Percentiles rank a stretch among this genome's conserved stretches.
phyloP scores from a whole-genome alignment of 92 coral and sea anemone genomes.

The Epizoanthus illoricatus region DNA sequence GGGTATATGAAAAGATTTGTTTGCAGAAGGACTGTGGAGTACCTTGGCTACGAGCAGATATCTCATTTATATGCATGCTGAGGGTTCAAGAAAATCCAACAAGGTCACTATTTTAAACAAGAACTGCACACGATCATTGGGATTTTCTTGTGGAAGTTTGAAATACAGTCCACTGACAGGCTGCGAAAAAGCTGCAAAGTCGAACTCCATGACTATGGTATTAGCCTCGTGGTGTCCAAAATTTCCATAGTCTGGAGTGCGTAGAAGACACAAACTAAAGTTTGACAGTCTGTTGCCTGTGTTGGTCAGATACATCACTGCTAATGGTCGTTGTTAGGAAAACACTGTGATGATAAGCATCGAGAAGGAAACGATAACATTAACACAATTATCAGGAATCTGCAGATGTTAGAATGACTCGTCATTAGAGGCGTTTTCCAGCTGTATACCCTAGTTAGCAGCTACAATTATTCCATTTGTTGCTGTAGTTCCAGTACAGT shows the following conservation, averaged over 20 bases:
- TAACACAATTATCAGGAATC: not conserved
- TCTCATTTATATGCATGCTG: slow-evolving; percentile 42
- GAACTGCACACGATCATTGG: not conserved
- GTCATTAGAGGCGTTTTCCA: not conserved
- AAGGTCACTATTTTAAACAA: slow-evolving; percentile 6
- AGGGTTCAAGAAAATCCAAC: slow-evolving; percentile 28
- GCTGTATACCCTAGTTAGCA: not conserved
- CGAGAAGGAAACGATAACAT: slow-evolving; percentile 2
- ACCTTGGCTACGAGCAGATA: slow-evolving; percentile 24
- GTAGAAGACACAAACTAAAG: no score
- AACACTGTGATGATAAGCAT: not conserved
- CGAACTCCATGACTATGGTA: no score
- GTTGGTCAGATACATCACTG: not conserved
- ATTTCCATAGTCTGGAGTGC: no score
- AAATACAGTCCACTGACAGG: not conserved
- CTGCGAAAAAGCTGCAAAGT: no score
- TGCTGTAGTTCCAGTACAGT: slow-evolving; percentile 9
- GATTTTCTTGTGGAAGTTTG: not conserved
- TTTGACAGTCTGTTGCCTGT: no score
- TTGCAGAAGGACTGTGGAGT: slow-evolving; percentile 3
- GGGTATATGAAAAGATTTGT: slow-evolving; percentile 21
- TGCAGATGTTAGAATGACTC: not conserved
- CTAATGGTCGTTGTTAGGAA: not conserved
- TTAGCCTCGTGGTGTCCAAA: no score
- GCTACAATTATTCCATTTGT: not conserved